Percentiles rank a stretch among this genome's conserved stretches.
phyloP scores from a whole-genome alignment of 2,888 invertebrate genomes.

The Bugulina stolonifera region DNA sequence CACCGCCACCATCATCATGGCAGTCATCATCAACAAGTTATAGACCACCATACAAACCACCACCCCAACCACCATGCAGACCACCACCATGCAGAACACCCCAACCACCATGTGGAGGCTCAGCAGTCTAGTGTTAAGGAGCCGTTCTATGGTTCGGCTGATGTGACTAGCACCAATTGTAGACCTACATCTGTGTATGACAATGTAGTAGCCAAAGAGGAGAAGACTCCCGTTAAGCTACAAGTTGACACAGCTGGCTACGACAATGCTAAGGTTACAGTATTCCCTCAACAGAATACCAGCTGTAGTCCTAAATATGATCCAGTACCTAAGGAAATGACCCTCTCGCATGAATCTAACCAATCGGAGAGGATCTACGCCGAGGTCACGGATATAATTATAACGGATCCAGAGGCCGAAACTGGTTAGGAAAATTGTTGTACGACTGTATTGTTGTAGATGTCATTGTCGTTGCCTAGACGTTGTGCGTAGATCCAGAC shows the following conservation, averaged over 20 bases:
- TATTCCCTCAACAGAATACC: background rate
- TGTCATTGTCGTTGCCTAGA: no score
- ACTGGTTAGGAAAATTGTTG: no score
- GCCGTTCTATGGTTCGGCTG: background rate
- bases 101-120: background rate
- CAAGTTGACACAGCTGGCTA: background rate
- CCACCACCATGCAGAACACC: background rate
- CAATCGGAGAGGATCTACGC: conserved; percentile 16
- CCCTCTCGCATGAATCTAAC: conserved; percentile 1
- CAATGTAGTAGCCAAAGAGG: background rate
- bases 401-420: background rate
- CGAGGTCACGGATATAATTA: background rate
- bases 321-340: background rate
- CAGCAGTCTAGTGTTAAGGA: background rate
- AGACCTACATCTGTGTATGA: background rate
- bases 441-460: no score
- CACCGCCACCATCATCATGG: background rate
- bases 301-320: conserved; percentile 13
- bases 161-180: background rate
- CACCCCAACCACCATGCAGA: background rate
- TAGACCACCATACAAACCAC: background rate
- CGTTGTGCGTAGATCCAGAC: no score
- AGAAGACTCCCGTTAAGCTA: background rate
- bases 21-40: no score
- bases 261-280: background rate